These are phyloP conservation scores for Napeogenes sylphis DNA, from an alignment of 2,888 invertebrate genomes.

Conservation along the genomic window DNA sequence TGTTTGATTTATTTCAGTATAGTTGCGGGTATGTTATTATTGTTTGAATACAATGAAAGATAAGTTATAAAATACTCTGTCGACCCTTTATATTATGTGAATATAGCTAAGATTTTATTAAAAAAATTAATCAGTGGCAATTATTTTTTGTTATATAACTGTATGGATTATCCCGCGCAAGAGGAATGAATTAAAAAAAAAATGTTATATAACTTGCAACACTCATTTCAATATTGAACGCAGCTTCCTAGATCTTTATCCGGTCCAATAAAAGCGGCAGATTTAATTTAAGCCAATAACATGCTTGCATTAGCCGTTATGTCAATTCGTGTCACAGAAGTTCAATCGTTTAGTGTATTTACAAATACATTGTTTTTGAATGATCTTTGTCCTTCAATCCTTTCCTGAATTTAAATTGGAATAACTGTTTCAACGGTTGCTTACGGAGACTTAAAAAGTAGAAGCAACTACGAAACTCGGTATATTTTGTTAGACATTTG, in stretches of 20 bases:
- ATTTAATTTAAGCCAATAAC: slow-evolving; percentile 64
- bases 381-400: slow-evolving; percentile 32
- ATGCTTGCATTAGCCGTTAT: slow-evolving; percentile 44
- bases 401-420: slow-evolving; percentile 48
- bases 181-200: too few species aligned
- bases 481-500: slow-evolving; percentile 45
- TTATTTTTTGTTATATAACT: background rate
- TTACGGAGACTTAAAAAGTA: slow-evolving; percentile 25
- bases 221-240: slow-evolving; percentile 20
- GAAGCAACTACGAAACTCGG: slow-evolving; percentile 40
- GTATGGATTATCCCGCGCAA: too few species aligned
- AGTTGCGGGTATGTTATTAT: too few species aligned
- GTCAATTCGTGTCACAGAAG: slow-evolving; percentile 47
- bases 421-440: slow-evolving; percentile 59
- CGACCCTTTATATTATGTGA: too few species aligned
- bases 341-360: slow-evolving; percentile 24
- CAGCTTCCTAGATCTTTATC: slow-evolving; percentile 34
- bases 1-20: too few species aligned
- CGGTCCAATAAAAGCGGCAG: slow-evolving; percentile 51
- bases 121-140: too few species aligned
- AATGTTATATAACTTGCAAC: background rate
- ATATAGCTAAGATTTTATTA: too few species aligned
- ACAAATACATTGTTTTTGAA: slow-evolving; percentile 31
- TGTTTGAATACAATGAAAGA: too few species aligned
- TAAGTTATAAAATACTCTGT: too few species aligned